Percentiles rank a stretch among this genome's conserved stretches.
These are phyloP conservation scores for Proteles cristata DNA, from an alignment of 2,113 vertebrate species.

Conservation along the genomic window DNA sequence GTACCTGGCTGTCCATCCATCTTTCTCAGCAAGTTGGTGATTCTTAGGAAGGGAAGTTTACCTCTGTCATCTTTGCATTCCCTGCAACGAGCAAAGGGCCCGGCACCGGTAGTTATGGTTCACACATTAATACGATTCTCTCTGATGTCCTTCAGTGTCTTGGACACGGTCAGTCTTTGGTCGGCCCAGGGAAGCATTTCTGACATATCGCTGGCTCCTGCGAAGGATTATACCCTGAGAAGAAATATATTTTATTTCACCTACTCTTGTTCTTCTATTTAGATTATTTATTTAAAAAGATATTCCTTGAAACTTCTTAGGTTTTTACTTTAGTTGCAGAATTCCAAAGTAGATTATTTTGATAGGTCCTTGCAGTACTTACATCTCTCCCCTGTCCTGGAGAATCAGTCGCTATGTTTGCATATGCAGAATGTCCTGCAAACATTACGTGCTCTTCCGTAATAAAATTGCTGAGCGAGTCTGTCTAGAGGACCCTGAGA, in stretches of 20 bases:
- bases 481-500: rapidly evolving
- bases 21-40: not conserved
- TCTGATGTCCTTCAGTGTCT: not conserved
- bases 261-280: not conserved
- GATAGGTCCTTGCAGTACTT: not conserved
- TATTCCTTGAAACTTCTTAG: not conserved
- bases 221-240: not conserved
- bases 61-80: not conserved
- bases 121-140: not conserved
- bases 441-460: not conserved
- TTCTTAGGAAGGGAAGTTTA: not conserved
- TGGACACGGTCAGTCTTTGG: rapidly evolving
- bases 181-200: not conserved
- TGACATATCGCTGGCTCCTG: too few relatives aligned
- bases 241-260: not conserved
- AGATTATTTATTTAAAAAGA: not conserved
- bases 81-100: not conserved
- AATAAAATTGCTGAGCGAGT: rapidly evolving
- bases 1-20: not conserved
- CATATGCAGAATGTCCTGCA: too few relatives aligned
- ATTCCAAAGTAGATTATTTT: not conserved
- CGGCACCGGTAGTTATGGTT: not conserved
- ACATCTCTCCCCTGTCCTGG: not conserved
- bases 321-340: not conserved
- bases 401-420: not conserved